These are phyloP conservation scores for Diadophis punctatus DNA, from an alignment of 2,113 vertebrate species.

Conservation along the genomic window DNA sequence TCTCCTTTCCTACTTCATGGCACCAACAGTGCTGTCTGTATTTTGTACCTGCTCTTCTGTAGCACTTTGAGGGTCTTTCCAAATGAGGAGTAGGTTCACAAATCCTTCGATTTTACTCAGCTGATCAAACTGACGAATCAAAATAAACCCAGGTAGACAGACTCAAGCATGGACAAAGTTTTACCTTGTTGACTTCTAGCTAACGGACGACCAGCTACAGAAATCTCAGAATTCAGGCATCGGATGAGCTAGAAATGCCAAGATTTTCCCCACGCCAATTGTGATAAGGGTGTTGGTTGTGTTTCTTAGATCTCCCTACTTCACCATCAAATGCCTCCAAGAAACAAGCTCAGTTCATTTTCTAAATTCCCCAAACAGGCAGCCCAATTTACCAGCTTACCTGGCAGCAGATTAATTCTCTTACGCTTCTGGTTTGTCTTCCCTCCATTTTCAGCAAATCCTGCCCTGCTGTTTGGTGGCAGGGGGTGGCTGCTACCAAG, in stretches of 20 bases:
- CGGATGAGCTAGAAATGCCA: neutral
- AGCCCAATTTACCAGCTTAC: constrained; percentile 74
- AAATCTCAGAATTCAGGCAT: neutral
- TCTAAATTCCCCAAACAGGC: too few relatives aligned
- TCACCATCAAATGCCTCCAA: accelerated
- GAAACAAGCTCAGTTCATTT: neutral
- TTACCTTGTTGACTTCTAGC: neutral
- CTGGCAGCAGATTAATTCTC: constrained; percentile 76
- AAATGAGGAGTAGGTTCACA: neutral
- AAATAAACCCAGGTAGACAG: neutral
- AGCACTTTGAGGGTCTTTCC: neutral
- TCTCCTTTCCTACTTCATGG: neutral
- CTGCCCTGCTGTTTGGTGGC: constrained; percentile 72
- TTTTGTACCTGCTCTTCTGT: neutral
- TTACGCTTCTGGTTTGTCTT: constrained; percentile 84
- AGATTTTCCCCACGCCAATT: neutral
- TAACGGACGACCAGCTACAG: neutral
- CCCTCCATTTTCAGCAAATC: constrained; percentile 74
- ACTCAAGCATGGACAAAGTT: neutral
- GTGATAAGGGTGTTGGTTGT: neutral
- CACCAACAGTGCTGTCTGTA: neutral
- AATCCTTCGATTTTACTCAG: neutral
- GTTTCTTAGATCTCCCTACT: accelerated
- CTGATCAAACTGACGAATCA: neutral
- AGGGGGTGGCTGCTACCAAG: constrained; percentile 76